Conservation (phyloP, 2,797 vertebrate species). For the Chaetophractus vellerosus region DNA sequence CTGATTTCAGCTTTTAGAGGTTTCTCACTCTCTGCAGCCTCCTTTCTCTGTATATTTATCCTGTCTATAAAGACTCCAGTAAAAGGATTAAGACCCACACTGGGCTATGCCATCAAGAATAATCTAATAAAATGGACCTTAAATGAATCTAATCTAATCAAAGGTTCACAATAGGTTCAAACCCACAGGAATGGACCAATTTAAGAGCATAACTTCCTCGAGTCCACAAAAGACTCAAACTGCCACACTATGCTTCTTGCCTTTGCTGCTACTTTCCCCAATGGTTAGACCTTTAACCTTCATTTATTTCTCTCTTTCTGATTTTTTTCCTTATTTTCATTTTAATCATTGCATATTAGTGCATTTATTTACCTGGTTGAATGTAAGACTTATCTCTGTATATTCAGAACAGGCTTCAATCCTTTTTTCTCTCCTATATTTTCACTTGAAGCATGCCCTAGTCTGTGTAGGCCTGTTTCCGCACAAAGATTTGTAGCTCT, state of each 20-base stretch:
- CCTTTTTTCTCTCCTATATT: not conserved
- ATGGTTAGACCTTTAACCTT: not conserved
- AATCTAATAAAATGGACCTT: too few species aligned
- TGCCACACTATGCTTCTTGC: not conserved
- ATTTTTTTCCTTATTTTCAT: not conserved
- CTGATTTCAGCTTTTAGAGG: too few species aligned
- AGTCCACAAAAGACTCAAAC: too few species aligned
- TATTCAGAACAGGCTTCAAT: not conserved
- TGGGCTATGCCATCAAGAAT: too few species aligned
- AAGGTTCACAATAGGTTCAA: too few species aligned
- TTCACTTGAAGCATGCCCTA: not conserved
- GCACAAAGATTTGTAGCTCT: not conserved
- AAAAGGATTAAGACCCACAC: too few species aligned
- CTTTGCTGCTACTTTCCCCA: not conserved
- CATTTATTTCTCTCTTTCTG: not conserved
- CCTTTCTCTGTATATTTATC: too few species aligned
- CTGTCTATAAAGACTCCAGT: too few species aligned
- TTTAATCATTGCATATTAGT: not conserved
- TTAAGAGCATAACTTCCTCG: too few species aligned
- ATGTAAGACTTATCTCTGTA: not conserved
- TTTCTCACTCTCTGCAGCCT: too few species aligned
- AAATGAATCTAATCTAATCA: too few species aligned
- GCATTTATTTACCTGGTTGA: not conserved
- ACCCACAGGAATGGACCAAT: too few species aligned
- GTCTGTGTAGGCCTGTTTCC: not conserved